Percentiles rank a stretch among this genome's conserved stretches.
phyloP scores from a whole-genome alignment of 2,113 vertebrate species.

The Silurus meridionalis region DNA sequence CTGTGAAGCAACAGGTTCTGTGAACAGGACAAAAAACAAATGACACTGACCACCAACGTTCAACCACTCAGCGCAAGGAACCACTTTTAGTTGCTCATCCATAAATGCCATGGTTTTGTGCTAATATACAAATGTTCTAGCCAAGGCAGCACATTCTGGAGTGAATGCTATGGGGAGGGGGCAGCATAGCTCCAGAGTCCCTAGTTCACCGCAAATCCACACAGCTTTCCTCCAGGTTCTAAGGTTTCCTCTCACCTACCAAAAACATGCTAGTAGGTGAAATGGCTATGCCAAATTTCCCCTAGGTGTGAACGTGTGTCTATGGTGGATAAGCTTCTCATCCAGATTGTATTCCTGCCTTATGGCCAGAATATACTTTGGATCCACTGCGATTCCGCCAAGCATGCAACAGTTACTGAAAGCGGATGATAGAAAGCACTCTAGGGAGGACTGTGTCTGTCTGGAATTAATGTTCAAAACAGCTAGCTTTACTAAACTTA shows the following conservation, averaged over 20 bases:
- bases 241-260: neutral
- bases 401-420: neutral
- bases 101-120: neutral
- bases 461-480: neutral
- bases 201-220: neutral
- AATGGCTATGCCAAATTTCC: neutral
- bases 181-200: neutral
- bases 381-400: neutral
- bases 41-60: neutral
- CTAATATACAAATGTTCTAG: neutral
- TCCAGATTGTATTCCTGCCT: neutral
- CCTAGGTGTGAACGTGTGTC: neutral
- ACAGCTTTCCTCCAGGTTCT: neutral
- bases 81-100: neutral
- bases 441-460: neutral
- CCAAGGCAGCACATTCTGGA: neutral
- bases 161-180: neutral
- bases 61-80: neutral
- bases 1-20: neutral
- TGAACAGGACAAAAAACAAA: neutral
- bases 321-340: neutral
- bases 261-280: neutral
- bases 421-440: neutral
- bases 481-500: neutral
- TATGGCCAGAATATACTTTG: neutral